Base-by-base conservation (phyloP, 1,140 invertebrate species). In the Melitaea cinxia region DNA sequence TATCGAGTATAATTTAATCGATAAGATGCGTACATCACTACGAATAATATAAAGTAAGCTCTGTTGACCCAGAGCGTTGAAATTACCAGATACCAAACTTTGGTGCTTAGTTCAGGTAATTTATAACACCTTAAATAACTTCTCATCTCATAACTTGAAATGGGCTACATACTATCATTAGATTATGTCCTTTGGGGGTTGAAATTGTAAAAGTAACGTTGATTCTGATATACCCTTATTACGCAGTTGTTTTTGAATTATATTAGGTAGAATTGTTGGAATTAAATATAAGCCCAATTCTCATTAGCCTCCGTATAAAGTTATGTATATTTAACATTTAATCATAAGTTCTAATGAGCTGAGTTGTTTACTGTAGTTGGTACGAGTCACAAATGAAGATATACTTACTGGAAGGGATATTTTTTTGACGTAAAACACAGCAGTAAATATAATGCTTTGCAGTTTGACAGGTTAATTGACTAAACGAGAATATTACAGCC, bases 31-130 rank as follows among this genome's bases (percentile, higher is more conserved):
- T 0, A 17, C 57, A 35, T 47, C 57, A 10, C 57, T 59, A 59
- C 4, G 4, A 35, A 23, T 15, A 28, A 59, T 49, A 30, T 35
- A 35, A 49, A 50, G 24, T 42, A 49, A 50, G 42, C 45, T 17
- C 45, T 21, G 28, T 49, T 35, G 45, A 50, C 57, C 57, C 45
- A 26, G 10, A 35, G 57, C 30, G 45, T 63, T 63, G 49, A 39
- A 55, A 63, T 63, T 55, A 63, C 60, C 52, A 54, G 52, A 39
- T 54, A 47, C 15, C 17, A 33, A 63, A 63, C 49, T 63, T 63
- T 19, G 24, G 54, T 55, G 49, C 60, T 63, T 55, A 55, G 47
- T 26, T 47, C 42, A 45, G 23, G 37, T 63, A 63, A 63, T 63
- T 63, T 63, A 63, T 63, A 35, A 28, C 10, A 47, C 50, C 26